These are phyloP conservation scores for Papio anubis DNA, from an alignment of 2,113 vertebrate species.

Conservation along the genomic window DNA sequence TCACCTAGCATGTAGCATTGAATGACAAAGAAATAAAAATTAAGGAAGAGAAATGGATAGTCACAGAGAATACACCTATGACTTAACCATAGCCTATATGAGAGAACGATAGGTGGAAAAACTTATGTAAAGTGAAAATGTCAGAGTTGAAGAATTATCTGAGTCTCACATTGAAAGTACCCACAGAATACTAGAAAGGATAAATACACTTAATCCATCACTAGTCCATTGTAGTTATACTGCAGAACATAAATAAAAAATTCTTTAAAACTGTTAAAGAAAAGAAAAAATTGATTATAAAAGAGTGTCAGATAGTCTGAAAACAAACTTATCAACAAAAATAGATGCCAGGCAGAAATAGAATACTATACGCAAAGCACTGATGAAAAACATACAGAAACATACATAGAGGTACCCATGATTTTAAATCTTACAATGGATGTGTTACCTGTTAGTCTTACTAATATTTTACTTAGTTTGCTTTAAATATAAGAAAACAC, in stretches of 20 bases:
- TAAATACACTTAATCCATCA: not conserved
- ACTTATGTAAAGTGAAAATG: not conserved
- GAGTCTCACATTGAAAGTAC: not conserved
- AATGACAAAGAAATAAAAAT: not conserved
- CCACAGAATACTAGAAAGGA: not conserved
- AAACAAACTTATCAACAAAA: not conserved
- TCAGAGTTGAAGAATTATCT: not conserved
- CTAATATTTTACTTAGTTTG: not conserved
- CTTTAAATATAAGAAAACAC: not conserved
- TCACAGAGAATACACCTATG: not conserved
- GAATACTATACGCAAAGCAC: not conserved
- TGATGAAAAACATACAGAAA: not conserved
- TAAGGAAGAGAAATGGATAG: not conserved
- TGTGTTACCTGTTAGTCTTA: not conserved
- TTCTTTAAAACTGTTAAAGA: not conserved
- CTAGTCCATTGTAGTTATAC: not conserved
- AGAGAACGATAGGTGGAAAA: not conserved
- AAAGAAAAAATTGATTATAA: not conserved
- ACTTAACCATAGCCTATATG: not conserved
- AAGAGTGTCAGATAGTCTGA: not conserved
- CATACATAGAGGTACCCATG: too few species aligned
- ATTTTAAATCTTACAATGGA: not conserved
- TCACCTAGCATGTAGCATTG: not conserved
- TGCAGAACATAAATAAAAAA: not conserved
- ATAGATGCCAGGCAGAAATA: not conserved